Evolutionary conservation across 2,113 vertebrate species (phyloP), one percentile per base, ranked within the genome.

Genomic region (Cromileptes altivelis): DNA sequence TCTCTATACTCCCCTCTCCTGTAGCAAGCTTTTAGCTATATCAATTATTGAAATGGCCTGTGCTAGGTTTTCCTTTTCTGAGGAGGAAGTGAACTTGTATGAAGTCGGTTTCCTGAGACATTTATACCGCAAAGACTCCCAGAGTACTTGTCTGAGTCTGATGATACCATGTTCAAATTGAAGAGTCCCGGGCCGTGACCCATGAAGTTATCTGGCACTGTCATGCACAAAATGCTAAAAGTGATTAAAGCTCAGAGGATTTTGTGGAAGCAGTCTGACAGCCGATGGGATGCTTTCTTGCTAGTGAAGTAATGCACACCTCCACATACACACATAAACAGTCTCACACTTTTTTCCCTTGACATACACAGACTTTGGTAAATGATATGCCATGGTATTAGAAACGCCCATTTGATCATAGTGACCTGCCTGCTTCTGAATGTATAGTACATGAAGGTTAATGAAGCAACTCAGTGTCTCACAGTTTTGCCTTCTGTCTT

Each of bases 31-130:
- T 88, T 94, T 90, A 91, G 84, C 82, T 57, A 72, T 88, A 91
- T 94, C 80, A 93, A 93, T 93, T 75, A 94, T 93, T 93, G 87
- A 93, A 88, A 85, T 63, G 70, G 55, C 62, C 71, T 14, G 47
- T 69, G 65, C 84, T 64, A 68, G 17, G 53, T 82, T 88, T 84
- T 85, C 11, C 67, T 56, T 87, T 82, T 82, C 75, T 64, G 68
- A 17, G 45, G 52, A 86, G 86, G 75, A 75, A 69, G 62, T 58
- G 37, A 91, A 81, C 77, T 85, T 67, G 63, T 70, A 70, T 88
- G 55, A 84, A 81, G 75, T 82, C 2, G 6, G 79, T 82, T 83
- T 63, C 70, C 70, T 86, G 70, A 69, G 87, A 88, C 85, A 68
- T 85, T 77, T 82, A 81, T 61, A 67, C 57, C 10, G 2, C 68